phyloP scores from a whole-genome alignment of 2,797 vertebrate species.

The Hemibagrus guttatus region DNA sequence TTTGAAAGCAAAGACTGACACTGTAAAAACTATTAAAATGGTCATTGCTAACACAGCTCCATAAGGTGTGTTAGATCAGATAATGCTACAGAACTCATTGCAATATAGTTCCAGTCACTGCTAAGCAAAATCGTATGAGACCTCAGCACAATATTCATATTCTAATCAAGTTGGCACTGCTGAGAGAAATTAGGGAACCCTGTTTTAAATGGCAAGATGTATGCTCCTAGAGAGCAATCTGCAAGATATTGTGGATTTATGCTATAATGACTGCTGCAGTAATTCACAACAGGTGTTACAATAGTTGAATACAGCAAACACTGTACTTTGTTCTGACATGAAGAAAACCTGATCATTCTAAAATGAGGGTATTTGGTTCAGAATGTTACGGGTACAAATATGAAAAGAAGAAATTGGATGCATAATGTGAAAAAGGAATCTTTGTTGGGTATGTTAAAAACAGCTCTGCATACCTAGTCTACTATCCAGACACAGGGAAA shows the following conservation, averaged over 20 bases:
- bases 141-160: slow-evolving; percentile 13
- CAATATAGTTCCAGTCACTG: slow-evolving; percentile 21
- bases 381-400: too few relatives aligned
- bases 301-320: not conserved
- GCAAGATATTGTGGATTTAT: not conserved
- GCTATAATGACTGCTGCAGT: not conserved
- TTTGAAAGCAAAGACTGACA: slow-evolving; percentile 5
- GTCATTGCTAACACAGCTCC: not conserved
- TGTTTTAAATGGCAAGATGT: slow-evolving; percentile 8
- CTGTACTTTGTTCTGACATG: not conserved
- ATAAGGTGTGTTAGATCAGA: slow-evolving; percentile 17
- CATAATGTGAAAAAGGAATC: too few relatives aligned
- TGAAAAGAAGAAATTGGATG: too few relatives aligned
- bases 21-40: not conserved
- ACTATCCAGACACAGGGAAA: too few relatives aligned
- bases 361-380: not conserved
- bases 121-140: slow-evolving; percentile 6
- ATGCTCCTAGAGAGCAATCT: not conserved
- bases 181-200: not conserved
- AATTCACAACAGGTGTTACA: not conserved
- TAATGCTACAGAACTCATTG: slow-evolving; percentile 22
- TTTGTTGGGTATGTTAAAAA: too few relatives aligned
- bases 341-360: not conserved
- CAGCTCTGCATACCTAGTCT: too few relatives aligned
- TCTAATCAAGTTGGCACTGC: slow-evolving; percentile 11